Base-by-base conservation (phyloP, 2,888 invertebrate genomes). In the Vandiemenella viatica region DNA sequence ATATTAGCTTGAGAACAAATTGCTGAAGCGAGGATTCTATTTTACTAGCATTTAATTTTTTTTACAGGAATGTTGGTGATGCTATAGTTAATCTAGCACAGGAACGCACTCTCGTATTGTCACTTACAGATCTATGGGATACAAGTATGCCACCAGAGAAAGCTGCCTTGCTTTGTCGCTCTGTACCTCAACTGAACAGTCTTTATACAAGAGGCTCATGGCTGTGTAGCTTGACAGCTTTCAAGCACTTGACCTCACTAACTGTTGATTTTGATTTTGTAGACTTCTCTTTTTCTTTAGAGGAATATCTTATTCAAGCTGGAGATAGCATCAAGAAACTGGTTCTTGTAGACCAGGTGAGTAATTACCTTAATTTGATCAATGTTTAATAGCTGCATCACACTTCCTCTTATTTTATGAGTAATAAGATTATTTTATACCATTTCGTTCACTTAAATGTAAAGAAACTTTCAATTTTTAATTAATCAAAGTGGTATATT, bases 101-200 rank as follows among this genome's bases (percentile, higher is more conserved):
- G 4, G 53, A 56, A 32, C 46, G 56, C 1, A 53, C 54, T 10
- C 51, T 55, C 15, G 37, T 50, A 10, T 53, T 62, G 8, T 52
- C 52, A 8, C 54, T 62, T 19, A 58, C 59, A 2, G 60, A 61
- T 37, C 53, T 62, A 8, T 62, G 59, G 57, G 62, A 62, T 53
- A 61, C 59, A 16, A 58, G 58, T 18, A 50, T 62, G 40, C 59
- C 61, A 10, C 55, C 53, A 8, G 57, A 56, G 4, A 61, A 61
- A 52, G 55, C 59, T 1, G 45, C 45, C 1, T 43, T 49, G 8
- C 50, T 61, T 7, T 50, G 53, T 22, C 48, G 49, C 38, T 55
- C 55, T 32, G 51, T 57, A 16, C 60, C 60, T 1, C 48, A 55
- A n/a, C 52, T 60, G 37, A 55, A 47, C 15, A 50, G 46, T 43